Evolutionary conservation across 2,113 vertebrate genomes (phyloP), one percentile per base, ranked within the genome.

Genomic region (Petrocephalus zakoni): DNA sequence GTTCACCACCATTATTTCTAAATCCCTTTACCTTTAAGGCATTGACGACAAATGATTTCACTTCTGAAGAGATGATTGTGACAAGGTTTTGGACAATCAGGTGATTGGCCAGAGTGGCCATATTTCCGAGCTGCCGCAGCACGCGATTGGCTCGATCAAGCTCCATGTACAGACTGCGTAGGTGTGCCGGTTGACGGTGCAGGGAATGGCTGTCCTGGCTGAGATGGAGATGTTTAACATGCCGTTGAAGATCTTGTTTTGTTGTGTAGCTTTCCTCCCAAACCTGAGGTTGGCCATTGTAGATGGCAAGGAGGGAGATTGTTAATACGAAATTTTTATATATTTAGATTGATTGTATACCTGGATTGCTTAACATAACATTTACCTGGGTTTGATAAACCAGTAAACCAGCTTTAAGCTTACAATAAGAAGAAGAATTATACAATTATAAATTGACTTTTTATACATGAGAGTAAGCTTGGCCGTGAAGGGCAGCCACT

Each of bases 31-130:
- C 97, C 95, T 96, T 94, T 55, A 96, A 61, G 82, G 93, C 64
- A 6, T 64, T 89, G 47, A 56, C 29, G 61, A 96, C 92, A 83
- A 97, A 97, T 2, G 90, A 89, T 0, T 47, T 84, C 82, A 93
- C 90, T 21, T 96, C 93, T 22, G 90, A 64, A 22, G 92, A 91
- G 87, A 93, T 85, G 47, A 96, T 58, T 0, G 95, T 94, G 89
- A 94, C 89, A 0, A 98, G 92, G 85, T 78, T 95, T 92, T 97
- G 96, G 55, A 94, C 91, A 15, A 92, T 94, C 92, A 97, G 95
- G 17, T 93, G 92, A 90, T 95, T 89, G 7, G 95, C 87, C 19
- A 98, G 94, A 19, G 91, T 87, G 22, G 94, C 93, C 52, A 97
- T 91, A 83, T 88, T 91, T 58, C 95, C 96, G 85, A 97, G 78